phyloP scores from a whole-genome alignment of 92 coral and sea anemone genomes.

The Phymanthus crucifer region DNA sequence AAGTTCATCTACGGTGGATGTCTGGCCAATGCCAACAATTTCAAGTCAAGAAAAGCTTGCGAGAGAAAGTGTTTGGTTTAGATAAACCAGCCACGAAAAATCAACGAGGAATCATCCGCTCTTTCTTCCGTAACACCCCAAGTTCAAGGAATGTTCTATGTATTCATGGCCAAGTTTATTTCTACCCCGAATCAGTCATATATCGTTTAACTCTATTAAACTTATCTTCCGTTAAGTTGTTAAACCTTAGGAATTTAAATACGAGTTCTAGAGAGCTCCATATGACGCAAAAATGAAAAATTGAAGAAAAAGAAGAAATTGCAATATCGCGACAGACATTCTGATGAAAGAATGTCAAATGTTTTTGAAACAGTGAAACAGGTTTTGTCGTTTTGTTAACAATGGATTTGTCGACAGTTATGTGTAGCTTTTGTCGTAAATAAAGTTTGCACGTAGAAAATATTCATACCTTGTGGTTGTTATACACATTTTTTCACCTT shows the following conservation, averaged over 20 bases:
- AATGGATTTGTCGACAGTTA: slow-evolving; percentile 6
- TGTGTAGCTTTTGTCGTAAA: not conserved
- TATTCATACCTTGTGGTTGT: not conserved
- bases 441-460: not conserved
- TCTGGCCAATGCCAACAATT: slow-evolving; percentile 69
- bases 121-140: not conserved
- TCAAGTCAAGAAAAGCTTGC: slow-evolving; percentile 65
- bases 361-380: not conserved
- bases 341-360: not conserved
- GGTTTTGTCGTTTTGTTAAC: not conserved
- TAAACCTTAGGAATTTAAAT: not conserved
- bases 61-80: slow-evolving; percentile 54
- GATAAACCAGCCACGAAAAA: not conserved
- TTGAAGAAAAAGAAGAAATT: not conserved
- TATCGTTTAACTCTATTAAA: not conserved
- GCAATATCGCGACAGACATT: slow-evolving; percentile 1
- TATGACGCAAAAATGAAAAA: not conserved
- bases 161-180: not conserved
- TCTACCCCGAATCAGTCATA: not conserved
- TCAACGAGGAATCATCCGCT: not conserved
- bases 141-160: not conserved
- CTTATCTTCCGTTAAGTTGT: not conserved
- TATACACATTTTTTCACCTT: not conserved
- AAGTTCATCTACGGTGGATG: slow-evolving; percentile 63
- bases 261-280: not conserved